Percentiles rank a stretch among this genome's conserved stretches.
Evolutionary conservation across 92 coral and sea anemone genomes (phyloP).

Genomic region (Desmophyllum pertusum): DNA sequence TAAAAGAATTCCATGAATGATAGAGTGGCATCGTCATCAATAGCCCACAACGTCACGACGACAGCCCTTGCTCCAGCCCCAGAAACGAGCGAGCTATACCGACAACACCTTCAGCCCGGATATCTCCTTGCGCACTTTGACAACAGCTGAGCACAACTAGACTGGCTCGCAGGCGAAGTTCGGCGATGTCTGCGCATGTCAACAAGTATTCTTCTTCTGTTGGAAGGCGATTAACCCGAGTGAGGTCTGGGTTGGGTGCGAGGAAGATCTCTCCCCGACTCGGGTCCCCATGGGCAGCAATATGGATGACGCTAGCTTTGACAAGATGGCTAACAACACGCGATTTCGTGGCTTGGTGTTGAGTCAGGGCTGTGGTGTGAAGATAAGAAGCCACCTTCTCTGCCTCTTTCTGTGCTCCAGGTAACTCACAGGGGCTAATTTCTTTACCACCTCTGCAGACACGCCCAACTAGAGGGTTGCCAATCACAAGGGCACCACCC

Average conservation of each 20-base stretch:
- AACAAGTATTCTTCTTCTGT: conserved; percentile 37
- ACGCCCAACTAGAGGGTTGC: conserved; percentile 40
- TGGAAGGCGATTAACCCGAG: conserved; percentile 11
- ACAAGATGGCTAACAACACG: conserved; percentile 24
- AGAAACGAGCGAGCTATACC: conserved; percentile 60
- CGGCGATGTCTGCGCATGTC: conserved; percentile 44
- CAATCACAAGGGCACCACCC: conserved; percentile 36
- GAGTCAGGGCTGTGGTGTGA: conserved; percentile 22
- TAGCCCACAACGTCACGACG: conserved; percentile 56
- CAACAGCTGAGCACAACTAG: conserved; percentile 62
- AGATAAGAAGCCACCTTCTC: conserved; percentile 31
- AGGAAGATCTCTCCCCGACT: conserved; percentile 61
- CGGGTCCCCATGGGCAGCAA: conserved; percentile 63
- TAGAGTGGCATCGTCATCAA: conserved; percentile 44
- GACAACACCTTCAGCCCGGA: conserved; percentile 57
- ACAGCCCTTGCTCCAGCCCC: conserved; percentile 63
- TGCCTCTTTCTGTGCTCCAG: conserved; percentile 42
- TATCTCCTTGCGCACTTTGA: conserved; percentile 41
- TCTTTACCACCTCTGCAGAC: conserved; percentile 22
- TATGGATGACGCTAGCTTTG: conserved; percentile 43
- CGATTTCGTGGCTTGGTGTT: conserved; percentile 34
- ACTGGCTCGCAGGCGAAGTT: conserved; percentile 27
- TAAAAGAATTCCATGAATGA: conserved; percentile 55
- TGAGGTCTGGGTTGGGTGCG: conserved; percentile 42
- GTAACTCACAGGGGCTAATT: conserved; percentile 10